Evolutionary conservation across 2,797 vertebrate species (phyloP).

Genomic region (Protosalanx chinensis): DNA sequence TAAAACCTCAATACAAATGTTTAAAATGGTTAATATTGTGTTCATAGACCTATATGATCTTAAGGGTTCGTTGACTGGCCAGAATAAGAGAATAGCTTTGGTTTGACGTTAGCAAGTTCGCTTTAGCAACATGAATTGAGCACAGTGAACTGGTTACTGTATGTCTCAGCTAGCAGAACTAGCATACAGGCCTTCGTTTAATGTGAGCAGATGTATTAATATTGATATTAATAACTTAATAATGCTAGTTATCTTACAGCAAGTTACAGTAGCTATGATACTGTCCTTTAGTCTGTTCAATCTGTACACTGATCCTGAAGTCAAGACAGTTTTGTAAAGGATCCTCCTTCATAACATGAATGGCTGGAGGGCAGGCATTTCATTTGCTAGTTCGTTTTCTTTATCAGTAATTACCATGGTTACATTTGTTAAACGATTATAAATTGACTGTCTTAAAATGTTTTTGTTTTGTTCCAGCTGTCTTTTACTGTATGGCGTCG

Average conservation of each 20-base stretch:
- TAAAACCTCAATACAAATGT: constrained; percentile 15
- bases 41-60: neutral
- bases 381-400: neutral
- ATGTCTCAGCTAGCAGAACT: constrained; percentile 46
- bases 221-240: neutral
- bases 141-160: neutral
- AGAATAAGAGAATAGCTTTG: neutral
- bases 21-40: neutral
- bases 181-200: constrained; percentile 61
- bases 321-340: neutral
- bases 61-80: no score
- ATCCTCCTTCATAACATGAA: neutral
- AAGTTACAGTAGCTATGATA: neutral
- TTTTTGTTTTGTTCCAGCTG: no score
- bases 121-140: constrained; percentile 39
- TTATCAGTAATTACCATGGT: neutral
- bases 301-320: neutral
- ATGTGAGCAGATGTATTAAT: constrained; percentile 3
- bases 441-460: no score
- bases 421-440: no score
- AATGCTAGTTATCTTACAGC: neutral
- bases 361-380: neutral
- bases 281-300: neutral
- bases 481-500: no score
- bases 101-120: constrained; percentile 29